Base-by-base conservation (phyloP, 92 coral and sea anemone species). In the Muricea muricata region DNA sequence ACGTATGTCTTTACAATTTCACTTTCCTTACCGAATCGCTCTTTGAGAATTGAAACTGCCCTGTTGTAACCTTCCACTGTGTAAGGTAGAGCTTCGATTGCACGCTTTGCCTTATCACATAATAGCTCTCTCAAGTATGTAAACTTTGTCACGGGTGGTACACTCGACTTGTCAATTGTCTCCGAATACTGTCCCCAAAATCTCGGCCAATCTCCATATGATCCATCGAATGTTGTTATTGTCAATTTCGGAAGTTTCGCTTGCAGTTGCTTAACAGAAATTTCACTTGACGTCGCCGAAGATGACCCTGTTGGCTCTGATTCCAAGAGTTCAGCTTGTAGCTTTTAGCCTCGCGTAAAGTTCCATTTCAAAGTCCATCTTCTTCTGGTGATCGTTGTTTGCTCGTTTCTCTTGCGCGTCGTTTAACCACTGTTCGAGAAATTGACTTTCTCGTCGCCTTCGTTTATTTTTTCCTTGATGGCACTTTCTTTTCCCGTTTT, bases 91-190 rank as follows among this genome's bases (percentile, higher is more conserved):
- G 84, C 84, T 20, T 79, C 77, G 34, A 61, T 21, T 30, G 73
- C 48, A n/a, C 41, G 12, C 73, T 32, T 82, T 1, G 73, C 79
- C 30, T 69, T 68, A 3, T 72, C n/a, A 54, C 73, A 52, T 24
- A 68, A 56, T 6, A 42, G 61, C 86, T n/a, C n/a, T 12, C 66
- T 56, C 34, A 65, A 28, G 41, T 82, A 82, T 30, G 79, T 17
- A 66, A 82, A 71, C 33, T 72, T 83, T 14, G 46, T 83, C 28
- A 83, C 34, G 47, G 69, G 65, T 25, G 65, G 42, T 1, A 83
- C 55, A 12, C 54, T 83, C 9, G 67, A 45, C 24, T 83, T 83
- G 50, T 65, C 84, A 23, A 74, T 72, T 17, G 80, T 83, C 56
- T 69, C 87, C 21, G 60, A 60, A 47, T 11, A 61, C 26, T 67